Conservation (phyloP, 2,113 vertebrate species). For the Brachionichthys hirsutus region DNA sequence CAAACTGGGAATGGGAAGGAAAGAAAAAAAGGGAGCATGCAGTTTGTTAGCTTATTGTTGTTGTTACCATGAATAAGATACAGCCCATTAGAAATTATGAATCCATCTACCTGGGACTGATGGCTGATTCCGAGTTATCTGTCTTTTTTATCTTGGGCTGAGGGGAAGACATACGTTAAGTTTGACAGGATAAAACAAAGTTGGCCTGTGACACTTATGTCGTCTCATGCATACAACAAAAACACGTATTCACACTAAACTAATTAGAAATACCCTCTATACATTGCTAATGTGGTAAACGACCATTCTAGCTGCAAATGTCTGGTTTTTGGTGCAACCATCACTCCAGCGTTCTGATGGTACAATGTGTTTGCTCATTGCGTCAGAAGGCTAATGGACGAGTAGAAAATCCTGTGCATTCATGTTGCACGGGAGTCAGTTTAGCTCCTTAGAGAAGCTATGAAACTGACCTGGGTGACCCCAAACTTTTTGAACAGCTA, state of each 20-base stretch:
- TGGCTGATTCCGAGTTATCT: conserved; percentile 36
- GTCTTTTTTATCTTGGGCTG: conserved; percentile 60
- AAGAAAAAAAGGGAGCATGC: neutral
- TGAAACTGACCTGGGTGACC: too few species aligned
- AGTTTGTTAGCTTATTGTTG: conserved; percentile 18
- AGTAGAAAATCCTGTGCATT: too few species aligned
- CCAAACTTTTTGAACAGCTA: neutral
- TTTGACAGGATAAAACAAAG: neutral
- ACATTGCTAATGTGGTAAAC: too few species aligned
- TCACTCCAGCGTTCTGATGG: too few species aligned
- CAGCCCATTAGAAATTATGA: neutral
- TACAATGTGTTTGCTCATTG: too few species aligned
- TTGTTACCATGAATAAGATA: conserved; percentile 11
- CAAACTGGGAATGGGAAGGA: conserved; percentile 29
- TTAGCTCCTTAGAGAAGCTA: too few species aligned
- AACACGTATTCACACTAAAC: neutral
- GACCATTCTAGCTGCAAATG: too few species aligned
- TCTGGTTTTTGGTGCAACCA: too few species aligned
- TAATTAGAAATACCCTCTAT: too few species aligned
- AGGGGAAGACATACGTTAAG: neutral
- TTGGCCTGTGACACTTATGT: neutral
- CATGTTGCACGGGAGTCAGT: too few species aligned
- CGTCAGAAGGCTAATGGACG: too few species aligned
- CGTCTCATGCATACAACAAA: neutral
- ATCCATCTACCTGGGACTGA: conserved; percentile 42